Evolutionary conservation across 2,888 invertebrate genomes (phyloP).

Genomic region (Drymonia ruficornis): DNA sequence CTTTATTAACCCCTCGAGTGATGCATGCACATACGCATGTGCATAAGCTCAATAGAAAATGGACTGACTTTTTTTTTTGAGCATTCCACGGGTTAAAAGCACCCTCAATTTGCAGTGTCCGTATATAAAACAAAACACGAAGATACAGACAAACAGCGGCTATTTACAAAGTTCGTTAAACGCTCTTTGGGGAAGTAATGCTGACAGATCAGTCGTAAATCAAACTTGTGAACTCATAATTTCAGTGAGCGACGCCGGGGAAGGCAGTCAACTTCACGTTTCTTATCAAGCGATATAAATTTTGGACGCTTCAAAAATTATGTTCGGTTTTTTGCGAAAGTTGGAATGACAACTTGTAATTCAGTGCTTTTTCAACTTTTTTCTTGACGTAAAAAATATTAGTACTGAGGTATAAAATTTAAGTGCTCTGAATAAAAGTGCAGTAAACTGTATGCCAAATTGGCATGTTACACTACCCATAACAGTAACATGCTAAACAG

Average conservation of each 20-base stretch:
- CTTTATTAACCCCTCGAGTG: no score
- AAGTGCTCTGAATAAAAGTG: no score
- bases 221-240: conserved; percentile 7
- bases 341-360: not conserved
- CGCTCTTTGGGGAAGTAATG: conserved; percentile 5
- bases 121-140: not conserved
- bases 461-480: conserved; percentile 1
- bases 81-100: no score
- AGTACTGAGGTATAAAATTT: no score
- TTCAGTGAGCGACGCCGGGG: not conserved
- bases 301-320: not conserved
- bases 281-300: conserved; percentile 5
- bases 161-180: conserved; percentile 4
- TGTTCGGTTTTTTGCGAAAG: not conserved
- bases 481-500: not conserved
- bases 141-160: conserved; percentile 1
- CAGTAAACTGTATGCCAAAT: not conserved
- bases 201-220: conserved; percentile 1
- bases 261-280: conserved; percentile 1
- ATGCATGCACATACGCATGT: no score
- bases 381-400: no score
- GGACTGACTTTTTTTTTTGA: no score
- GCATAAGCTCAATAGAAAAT: no score
- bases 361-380: no score
- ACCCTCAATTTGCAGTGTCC: not conserved